These are phyloP conservation scores for Pseudorectes ferrugineus DNA, from an alignment of 2,113 vertebrate genomes.

Conservation along the genomic window DNA sequence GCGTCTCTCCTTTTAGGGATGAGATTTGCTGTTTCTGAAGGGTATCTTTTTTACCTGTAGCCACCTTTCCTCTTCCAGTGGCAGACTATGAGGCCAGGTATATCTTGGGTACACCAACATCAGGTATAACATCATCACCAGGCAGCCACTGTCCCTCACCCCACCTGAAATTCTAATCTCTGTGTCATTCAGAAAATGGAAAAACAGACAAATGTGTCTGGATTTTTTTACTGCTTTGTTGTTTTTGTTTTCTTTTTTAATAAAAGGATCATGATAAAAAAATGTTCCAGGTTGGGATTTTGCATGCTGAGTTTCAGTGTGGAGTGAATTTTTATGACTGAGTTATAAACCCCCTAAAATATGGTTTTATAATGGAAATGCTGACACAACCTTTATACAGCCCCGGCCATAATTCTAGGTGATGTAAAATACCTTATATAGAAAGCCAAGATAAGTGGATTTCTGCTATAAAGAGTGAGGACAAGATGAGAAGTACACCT, in stretches of 20 bases:
- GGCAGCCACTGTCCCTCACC: neutral
- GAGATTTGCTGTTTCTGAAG: neutral
- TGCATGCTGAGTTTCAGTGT: conserved; percentile 4
- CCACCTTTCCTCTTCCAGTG: neutral
- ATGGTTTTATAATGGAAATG: conserved; percentile 64
- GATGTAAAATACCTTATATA: conserved; percentile 39
- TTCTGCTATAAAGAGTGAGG: conserved; percentile 1
- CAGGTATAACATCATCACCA: neutral
- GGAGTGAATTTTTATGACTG: conserved; percentile 53
- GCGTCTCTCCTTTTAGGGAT: neutral
- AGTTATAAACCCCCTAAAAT: conserved; percentile 60
- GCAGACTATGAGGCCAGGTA: neutral
- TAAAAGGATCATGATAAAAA: neutral
- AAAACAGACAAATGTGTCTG: neutral
- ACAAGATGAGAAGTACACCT: neutral
- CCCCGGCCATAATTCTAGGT: conserved; percentile 41
- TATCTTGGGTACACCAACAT: neutral
- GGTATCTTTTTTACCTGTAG: neutral
- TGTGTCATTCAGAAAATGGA: neutral
- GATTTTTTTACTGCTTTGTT: neutral
- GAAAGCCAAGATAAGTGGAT: conserved; percentile 41
- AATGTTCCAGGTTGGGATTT: neutral
- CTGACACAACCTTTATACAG: conserved; percentile 67
- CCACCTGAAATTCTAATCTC: neutral
- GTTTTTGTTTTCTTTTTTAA: neutral